Conservation (phyloP, 1,140 invertebrate genomes). For the Ganaspis sp. region DNA sequence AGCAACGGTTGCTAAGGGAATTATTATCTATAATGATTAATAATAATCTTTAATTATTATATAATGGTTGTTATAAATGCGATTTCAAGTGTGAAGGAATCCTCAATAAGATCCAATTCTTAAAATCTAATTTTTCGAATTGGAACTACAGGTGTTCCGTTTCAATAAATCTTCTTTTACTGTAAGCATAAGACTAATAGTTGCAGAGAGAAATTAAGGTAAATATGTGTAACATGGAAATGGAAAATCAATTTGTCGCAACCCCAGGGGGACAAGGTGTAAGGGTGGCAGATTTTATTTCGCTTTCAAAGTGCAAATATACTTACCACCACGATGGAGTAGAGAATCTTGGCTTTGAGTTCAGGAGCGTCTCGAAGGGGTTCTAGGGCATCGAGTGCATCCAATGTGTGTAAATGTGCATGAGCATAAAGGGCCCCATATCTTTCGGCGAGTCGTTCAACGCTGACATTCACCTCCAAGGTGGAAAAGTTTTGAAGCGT, state of each 20-base stretch:
- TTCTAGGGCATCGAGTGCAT: slow-evolving; percentile 86
- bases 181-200: too few relatives aligned
- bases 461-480: slow-evolving; percentile 65
- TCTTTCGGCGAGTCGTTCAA: slow-evolving; percentile 81
- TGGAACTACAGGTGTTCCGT: too few relatives aligned
- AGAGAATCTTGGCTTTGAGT: slow-evolving; percentile 94
- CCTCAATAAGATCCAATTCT: too few relatives aligned
- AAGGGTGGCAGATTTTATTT: slow-evolving; percentile 11
- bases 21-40: too few relatives aligned
- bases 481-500: slow-evolving; percentile 46
- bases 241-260: slow-evolving; percentile 4
- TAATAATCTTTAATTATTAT: too few relatives aligned
- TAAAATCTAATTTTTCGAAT: too few relatives aligned
- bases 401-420: slow-evolving; percentile 89
- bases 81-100: too few relatives aligned
- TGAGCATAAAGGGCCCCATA: slow-evolving; percentile 91
- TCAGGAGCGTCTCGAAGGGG: slow-evolving; percentile 88
- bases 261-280: neutral
- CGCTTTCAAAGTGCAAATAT: slow-evolving; percentile 1
- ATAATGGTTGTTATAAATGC: too few relatives aligned
- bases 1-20: too few relatives aligned
- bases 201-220: neutral
- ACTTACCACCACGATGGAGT: slow-evolving; percentile 96
- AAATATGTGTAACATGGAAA: neutral
- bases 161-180: too few relatives aligned